These are phyloP conservation scores for Orthosia gracilis DNA, from an alignment of 2,888 invertebrate genomes.

Conservation along the genomic window DNA sequence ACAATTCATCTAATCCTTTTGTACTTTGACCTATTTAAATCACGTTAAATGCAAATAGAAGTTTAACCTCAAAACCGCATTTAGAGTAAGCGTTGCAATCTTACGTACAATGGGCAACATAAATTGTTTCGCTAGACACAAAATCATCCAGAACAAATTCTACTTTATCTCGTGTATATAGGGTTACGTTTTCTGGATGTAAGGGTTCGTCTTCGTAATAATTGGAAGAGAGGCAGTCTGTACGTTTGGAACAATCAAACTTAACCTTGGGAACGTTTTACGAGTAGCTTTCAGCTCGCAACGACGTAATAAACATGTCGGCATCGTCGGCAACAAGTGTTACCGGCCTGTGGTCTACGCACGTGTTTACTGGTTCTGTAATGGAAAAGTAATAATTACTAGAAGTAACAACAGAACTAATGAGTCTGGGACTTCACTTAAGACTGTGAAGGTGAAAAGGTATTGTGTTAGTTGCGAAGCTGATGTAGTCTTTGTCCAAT, in stretches of 20 bases:
- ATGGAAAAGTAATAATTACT: conserved; percentile 57
- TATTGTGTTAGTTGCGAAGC: not conserved
- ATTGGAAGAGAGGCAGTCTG: conserved; percentile 65
- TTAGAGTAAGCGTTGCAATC: conserved; percentile 75
- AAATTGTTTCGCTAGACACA: conserved; percentile 57
- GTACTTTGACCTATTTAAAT: conserved; percentile 83
- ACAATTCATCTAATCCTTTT: conserved; percentile 78
- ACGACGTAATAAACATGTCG: conserved; percentile 82
- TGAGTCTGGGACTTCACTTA: conserved; percentile 11
- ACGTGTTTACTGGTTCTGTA: conserved; percentile 68
- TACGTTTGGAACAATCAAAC: conserved; percentile 83
- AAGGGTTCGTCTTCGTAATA: conserved; percentile 59
- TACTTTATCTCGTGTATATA: conserved; percentile 47
- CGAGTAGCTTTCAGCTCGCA: conserved; percentile 79
- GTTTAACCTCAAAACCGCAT: conserved; percentile 83
- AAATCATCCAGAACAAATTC: conserved; percentile 18
- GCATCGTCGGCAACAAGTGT: conserved; percentile 85
- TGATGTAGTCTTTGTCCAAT: not conserved
- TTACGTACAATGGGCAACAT: conserved; percentile 66
- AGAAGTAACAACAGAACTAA: conserved; percentile 29
- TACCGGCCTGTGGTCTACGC: conserved; percentile 74
- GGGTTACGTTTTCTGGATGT: conserved; percentile 40
- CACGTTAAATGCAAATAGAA: conserved; percentile 80
- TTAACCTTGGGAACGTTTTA: conserved; percentile 86
- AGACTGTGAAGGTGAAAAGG: not conserved